phyloP scores from a whole-genome alignment of 1,140 invertebrate species.

The Melanaphis sacchari region DNA sequence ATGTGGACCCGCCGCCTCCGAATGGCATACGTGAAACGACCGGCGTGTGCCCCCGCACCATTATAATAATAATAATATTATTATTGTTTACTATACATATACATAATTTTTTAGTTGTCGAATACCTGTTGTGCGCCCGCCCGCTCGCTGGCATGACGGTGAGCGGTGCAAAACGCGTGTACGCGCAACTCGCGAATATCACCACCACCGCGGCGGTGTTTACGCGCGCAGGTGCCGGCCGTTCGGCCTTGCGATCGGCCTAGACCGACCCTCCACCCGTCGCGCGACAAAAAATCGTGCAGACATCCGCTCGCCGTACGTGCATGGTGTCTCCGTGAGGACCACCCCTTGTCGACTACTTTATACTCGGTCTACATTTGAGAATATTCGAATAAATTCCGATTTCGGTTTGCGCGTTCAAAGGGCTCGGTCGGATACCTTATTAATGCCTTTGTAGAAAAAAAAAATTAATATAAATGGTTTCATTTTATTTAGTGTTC shows the following conservation, averaged over 20 bases:
- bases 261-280: conserved; percentile 18
- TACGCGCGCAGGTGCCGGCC: neutral
- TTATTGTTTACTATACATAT: neutral
- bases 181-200: conserved; percentile 25
- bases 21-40: neutral
- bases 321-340: no score
- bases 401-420: neutral
- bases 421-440: neutral
- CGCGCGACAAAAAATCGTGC: neutral
- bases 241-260: conserved; percentile 41
- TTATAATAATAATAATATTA: neutral
- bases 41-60: neutral
- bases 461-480: neutral
- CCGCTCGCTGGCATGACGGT: neutral
- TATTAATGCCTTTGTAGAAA: neutral
- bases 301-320: neutral
- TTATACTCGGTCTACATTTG: neutral
- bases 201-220: neutral
- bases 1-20: neutral
- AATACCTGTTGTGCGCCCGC: neutral
- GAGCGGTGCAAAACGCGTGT: neutral
- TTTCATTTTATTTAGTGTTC: neutral
- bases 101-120: neutral
- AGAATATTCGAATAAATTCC: neutral
- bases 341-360: neutral